Percentiles rank a stretch among this genome's conserved stretches.
phyloP scores from a whole-genome alignment of 2,797 vertebrate genomes.

The Corythornis leucogaster region DNA sequence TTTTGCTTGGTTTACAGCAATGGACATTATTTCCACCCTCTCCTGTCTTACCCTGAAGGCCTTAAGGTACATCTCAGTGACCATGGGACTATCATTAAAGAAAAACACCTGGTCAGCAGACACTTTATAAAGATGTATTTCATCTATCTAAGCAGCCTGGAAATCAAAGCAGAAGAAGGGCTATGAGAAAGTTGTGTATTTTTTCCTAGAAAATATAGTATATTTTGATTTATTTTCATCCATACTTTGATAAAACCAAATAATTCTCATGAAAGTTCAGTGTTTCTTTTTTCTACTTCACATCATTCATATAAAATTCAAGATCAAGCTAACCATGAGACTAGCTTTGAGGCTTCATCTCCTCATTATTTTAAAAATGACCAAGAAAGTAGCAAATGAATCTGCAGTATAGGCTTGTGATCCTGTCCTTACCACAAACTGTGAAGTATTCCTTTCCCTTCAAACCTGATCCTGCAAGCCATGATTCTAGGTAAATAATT shows the following conservation, averaged over 20 bases:
- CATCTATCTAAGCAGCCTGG: background rate
- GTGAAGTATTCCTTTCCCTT: background rate
- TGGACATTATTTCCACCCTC: background rate
- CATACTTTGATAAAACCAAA: background rate
- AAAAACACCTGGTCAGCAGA: background rate
- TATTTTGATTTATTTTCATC: background rate
- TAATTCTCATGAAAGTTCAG: background rate
- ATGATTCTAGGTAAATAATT: background rate
- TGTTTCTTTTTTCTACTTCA: accelerated
- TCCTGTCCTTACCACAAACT: background rate
- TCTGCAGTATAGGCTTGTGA: background rate
- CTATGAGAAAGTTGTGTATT: background rate
- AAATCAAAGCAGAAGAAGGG: background rate
- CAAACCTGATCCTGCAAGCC: background rate
- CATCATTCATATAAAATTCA: background rate
- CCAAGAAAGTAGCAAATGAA: background rate
- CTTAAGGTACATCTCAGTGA: background rate
- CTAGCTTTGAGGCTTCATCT: background rate
- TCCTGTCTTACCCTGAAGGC: background rate
- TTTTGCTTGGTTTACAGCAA: background rate
- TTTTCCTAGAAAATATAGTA: background rate
- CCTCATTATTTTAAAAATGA: background rate
- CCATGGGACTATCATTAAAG: background rate
- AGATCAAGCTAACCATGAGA: background rate
- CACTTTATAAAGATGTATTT: background rate